Conservation (phyloP, 2,113 vertebrate species). For the Calcarius ornatus region DNA sequence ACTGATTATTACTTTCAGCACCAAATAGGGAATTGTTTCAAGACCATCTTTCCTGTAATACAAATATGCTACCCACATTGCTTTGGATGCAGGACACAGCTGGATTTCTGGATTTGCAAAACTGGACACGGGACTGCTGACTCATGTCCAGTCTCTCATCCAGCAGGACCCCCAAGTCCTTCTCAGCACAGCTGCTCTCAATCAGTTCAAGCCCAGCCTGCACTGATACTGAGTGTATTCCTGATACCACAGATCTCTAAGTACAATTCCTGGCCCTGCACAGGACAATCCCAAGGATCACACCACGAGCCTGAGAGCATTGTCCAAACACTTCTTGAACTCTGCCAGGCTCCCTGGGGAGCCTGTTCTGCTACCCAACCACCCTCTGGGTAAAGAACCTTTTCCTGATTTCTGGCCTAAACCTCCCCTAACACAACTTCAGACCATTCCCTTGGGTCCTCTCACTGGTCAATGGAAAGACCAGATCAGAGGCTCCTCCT, state of each 20-base stretch:
- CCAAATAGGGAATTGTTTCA: neutral
- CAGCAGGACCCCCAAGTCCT: neutral
- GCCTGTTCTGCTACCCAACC: neutral
- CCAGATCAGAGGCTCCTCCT: neutral
- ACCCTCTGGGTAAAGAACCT: neutral
- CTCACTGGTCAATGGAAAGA: neutral
- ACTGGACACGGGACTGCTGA: neutral
- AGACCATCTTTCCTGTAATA: neutral
- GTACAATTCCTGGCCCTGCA: neutral
- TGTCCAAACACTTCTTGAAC: neutral
- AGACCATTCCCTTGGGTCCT: neutral
- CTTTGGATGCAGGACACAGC: neutral
- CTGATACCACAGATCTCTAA: neutral
- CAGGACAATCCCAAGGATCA: neutral
- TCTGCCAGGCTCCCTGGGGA: neutral
- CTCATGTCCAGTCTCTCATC: neutral
- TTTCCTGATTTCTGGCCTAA: neutral
- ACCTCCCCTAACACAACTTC: neutral
- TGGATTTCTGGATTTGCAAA: neutral
- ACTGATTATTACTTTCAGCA: neutral
- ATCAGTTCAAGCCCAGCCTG: neutral
- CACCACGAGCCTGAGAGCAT: accelerated
- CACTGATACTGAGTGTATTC: accelerated
- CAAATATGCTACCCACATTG: neutral
- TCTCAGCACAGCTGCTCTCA: neutral